phyloP scores from a whole-genome alignment of 2,888 invertebrate species.

The Plemyria rubiginata region DNA sequence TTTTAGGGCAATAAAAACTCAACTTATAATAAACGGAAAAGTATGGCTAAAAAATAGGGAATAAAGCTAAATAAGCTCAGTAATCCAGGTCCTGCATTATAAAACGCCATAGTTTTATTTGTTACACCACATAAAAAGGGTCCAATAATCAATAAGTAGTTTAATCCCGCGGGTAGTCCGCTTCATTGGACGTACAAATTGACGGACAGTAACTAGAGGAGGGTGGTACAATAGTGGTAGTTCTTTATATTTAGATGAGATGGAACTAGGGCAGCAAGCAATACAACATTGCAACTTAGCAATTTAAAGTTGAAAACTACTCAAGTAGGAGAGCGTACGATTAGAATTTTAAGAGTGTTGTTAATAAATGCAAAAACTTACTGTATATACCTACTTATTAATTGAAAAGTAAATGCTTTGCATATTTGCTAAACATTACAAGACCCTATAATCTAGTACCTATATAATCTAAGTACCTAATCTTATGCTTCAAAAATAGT shows the following conservation, averaged over 20 bases:
- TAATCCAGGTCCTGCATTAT: no score
- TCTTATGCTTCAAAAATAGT: background rate
- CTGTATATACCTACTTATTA: no score
- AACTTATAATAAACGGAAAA: no score
- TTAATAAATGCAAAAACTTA: no score
- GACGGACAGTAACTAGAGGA: conserved; percentile 52
- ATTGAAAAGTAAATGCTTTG: no score
- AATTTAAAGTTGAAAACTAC: background rate
- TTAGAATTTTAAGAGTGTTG: background rate
- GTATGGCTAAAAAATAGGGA: no score
- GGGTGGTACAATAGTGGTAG: conserved; percentile 28
- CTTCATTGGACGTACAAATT: conserved; percentile 81
- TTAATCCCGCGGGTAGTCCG: conserved; percentile 81
- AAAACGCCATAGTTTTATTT: background rate
- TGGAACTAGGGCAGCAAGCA: conserved; percentile 21
- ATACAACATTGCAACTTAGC: background rate
- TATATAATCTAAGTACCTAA: no score
- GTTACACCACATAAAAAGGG: conserved; percentile 65
- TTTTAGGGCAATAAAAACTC: no score
- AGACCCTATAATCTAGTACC: no score
- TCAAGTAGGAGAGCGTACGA: background rate
- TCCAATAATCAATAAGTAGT: conserved; percentile 84
- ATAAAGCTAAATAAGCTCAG: no score
- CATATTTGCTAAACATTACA: no score
- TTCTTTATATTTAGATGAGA: conserved; percentile 23